phyloP scores from a whole-genome alignment of 1,140 invertebrate species.

The Carposina sasakii region DNA sequence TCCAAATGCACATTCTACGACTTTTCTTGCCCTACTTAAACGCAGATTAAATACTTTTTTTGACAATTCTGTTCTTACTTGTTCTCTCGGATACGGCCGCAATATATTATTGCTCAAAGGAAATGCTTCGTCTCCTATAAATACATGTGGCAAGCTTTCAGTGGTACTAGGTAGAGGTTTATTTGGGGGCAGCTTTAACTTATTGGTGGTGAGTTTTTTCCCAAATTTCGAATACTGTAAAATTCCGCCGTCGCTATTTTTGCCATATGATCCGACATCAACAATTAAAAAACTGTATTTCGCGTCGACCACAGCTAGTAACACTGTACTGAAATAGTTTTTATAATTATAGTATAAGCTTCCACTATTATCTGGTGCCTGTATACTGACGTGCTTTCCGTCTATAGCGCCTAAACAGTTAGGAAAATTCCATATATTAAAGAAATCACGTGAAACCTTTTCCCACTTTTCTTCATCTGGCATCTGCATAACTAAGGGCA shows the following conservation, averaged over 20 bases:
- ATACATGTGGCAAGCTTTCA: conserved; percentile 32
- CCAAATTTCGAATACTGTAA: background rate
- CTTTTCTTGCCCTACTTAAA: conserved; percentile 15
- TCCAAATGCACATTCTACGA: conserved; percentile 20
- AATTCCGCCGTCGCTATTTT: background rate
- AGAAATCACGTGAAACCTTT: too few relatives aligned
- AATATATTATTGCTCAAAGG: conserved; percentile 38
- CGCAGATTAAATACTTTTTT: conserved; percentile 17
- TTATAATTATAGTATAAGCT: background rate
- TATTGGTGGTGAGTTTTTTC: background rate
- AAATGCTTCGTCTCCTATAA: conserved; percentile 61
- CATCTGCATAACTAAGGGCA: too few relatives aligned
- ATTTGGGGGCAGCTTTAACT: background rate
- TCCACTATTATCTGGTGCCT: too few relatives aligned
- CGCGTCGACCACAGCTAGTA: background rate
- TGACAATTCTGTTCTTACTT: conserved; percentile 4
- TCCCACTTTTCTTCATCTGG: too few relatives aligned
- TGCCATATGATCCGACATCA: background rate
- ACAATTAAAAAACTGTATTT: background rate
- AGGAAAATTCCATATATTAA: background rate
- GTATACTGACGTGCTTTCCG: background rate
- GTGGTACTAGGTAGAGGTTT: conserved; percentile 2
- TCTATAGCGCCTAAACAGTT: background rate
- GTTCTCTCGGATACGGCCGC: conserved; percentile 35
- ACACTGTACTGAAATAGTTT: background rate